Conservation (phyloP, 2,888 invertebrate genomes). For the Drosophila mimetica region DNA sequence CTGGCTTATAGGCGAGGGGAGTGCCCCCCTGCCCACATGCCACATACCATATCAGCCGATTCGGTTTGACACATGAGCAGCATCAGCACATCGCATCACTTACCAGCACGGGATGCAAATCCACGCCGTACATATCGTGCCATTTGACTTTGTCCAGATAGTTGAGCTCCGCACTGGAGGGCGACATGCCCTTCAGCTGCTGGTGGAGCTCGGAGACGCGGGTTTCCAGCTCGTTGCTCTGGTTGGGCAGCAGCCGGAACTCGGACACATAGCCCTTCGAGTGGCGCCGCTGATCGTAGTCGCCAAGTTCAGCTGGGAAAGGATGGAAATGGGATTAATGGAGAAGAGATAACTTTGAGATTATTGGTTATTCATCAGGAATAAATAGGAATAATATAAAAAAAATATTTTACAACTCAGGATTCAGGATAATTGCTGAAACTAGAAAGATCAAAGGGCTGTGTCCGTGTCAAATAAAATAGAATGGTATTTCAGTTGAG, state of each 20-base stretch:
- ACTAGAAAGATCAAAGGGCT: too few relatives aligned
- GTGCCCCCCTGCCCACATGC: background rate
- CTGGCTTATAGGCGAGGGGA: background rate
- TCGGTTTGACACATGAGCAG: slow-evolving; percentile 14
- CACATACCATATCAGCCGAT: background rate
- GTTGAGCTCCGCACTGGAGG: slow-evolving; percentile 96
- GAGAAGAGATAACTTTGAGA: background rate
- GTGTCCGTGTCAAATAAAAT: background rate
- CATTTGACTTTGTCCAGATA: slow-evolving; percentile 99
- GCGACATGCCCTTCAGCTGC: slow-evolving; percentile 89
- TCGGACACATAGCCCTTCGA: slow-evolving; percentile 96
- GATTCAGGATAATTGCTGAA: too few relatives aligned
- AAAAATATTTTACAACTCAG: too few relatives aligned
- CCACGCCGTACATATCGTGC: slow-evolving; percentile 99
- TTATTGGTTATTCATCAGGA: too few relatives aligned
- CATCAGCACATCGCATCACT: slow-evolving; percentile 80
- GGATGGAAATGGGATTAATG: slow-evolving; percentile 1
- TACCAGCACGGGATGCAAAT: slow-evolving; percentile 97
- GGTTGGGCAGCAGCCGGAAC: slow-evolving; percentile 96
- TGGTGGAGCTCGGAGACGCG: slow-evolving; percentile 95
- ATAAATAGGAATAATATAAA: too few relatives aligned
- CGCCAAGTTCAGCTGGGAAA: slow-evolving; percentile 94
- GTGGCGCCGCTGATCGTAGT: slow-evolving; percentile 95
- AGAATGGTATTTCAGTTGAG: background rate
- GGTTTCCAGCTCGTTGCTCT: slow-evolving; percentile 94